Conservation (phyloP, 2,113 vertebrate species). For the Oncorhynchus kisutch region DNA sequence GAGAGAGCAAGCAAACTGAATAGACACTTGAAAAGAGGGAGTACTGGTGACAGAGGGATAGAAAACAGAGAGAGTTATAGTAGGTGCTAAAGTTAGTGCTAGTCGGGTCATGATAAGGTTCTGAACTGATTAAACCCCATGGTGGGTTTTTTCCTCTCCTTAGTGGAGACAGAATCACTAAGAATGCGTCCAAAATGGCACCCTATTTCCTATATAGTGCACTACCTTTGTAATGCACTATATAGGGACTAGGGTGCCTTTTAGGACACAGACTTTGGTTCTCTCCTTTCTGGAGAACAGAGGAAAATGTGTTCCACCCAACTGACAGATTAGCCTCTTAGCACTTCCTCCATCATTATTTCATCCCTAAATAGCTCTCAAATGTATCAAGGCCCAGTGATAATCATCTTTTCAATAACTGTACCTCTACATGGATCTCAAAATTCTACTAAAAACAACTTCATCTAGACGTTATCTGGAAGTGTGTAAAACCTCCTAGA, state of each 20-base stretch:
- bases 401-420: conserved; percentile 27
- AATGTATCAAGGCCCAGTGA: conserved; percentile 33
- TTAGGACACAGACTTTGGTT: no score
- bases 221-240: conserved; percentile 20
- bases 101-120: conserved; percentile 27
- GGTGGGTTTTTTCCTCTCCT: conserved; percentile 30
- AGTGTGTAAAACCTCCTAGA: no score
- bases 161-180: conserved; percentile 35
- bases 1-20: neutral
- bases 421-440: no score
- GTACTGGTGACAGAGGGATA: neutral
- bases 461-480: neutral
- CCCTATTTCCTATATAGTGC: no score
- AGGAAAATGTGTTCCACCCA: conserved; percentile 70
- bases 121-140: conserved; percentile 23
- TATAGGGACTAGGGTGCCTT: no score
- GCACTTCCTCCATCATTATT: conserved; percentile 42
- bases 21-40: neutral
- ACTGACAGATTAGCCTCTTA: conserved; percentile 38
- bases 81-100: conserved; percentile 4
- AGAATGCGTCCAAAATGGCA: no score
- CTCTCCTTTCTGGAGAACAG: conserved; percentile 46
- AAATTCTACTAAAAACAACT: no score
- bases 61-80: conserved; percentile 32
- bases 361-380: conserved; percentile 37